Evolutionary conservation across 2,888 invertebrate species (phyloP), one percentile per base, ranked within the genome.

Genomic region (Harpalus rubripes): DNA sequence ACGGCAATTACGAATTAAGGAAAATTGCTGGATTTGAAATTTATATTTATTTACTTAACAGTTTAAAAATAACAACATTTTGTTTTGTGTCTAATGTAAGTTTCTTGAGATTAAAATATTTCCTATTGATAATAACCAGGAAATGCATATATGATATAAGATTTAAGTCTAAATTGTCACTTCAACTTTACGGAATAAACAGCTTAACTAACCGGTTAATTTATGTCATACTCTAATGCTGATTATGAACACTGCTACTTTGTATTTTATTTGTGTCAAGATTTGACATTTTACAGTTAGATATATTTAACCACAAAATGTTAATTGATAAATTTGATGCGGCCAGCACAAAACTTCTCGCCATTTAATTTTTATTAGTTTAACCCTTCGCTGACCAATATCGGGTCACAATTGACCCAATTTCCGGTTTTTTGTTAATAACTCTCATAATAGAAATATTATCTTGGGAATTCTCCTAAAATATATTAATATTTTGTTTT

Each of bases 201-300:
- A 15, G 18, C 44, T 52, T 52, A 59, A 12, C 68, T 39, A 41
- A 15, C 68, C 41, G 41, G 26, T 68, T 41, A 68, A 68, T 68
- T 68, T 41, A 32, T 8, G 41, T 68, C 41, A 68, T 68, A 68
- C 68, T 68, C 41, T 68, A 63, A 18, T 22, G 63, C 63, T 22
- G 18, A 12, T 61, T 63, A 12, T 12, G 10, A 22, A 63, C 63
- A 22, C 16, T 26, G 63, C 22, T 26, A 22, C 7, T 63, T 63
- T 22, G 12, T 22, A 22, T 63, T 63, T 63, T 63, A 63, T 63
- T 18, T 63, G 26, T 63, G 22, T 61, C 22, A 63, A 18, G 18
- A 22, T 22, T 63, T 63, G 63, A 12, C 18, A 10, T 63, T 63
- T 22, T 7, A 63, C 63, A 63, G 22, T 26, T 63, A 63, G 22